phyloP scores from a whole-genome alignment of 2,113 vertebrate species.

The Pyrgilauda ruficollis region DNA sequence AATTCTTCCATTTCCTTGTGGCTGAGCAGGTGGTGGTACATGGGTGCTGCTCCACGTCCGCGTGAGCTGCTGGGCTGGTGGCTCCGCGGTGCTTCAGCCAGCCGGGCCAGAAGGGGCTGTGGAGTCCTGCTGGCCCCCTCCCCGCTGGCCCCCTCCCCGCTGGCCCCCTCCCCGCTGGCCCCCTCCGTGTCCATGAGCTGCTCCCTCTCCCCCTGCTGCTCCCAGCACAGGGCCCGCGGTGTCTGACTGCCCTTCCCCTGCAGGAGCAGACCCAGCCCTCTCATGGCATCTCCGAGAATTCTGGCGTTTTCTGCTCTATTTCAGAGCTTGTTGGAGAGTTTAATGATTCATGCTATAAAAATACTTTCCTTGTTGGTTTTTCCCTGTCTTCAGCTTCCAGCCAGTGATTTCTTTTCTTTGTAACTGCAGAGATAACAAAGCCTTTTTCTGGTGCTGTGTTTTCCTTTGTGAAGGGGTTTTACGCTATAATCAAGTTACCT shows the following conservation, averaged over 20 bases:
- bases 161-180: neutral
- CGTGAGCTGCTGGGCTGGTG: accelerated
- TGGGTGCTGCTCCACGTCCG: neutral
- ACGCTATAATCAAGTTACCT: neutral
- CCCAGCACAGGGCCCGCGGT: neutral
- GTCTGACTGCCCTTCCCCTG: neutral
- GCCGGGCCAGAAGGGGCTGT: neutral
- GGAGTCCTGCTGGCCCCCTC: neutral
- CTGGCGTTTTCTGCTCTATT: neutral
- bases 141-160: no score
- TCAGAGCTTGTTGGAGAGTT: neutral
- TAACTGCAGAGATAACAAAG: neutral
- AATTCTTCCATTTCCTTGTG: neutral
- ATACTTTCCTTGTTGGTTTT: constrained; percentile 4
- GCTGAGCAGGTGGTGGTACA: accelerated
- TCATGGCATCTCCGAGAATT: neutral
- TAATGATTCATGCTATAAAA: constrained; percentile 30
- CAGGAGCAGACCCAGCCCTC: neutral
- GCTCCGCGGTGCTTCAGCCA: neutral
- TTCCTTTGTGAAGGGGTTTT: constrained; percentile 1
- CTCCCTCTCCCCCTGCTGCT: no score
- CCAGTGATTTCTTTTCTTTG: constrained; percentile 2
- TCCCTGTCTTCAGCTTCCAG: constrained; percentile 25
- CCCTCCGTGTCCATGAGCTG: no score
- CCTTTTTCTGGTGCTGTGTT: neutral